These are phyloP conservation scores for Pocillopora meandrina DNA, from an alignment of 92 coral and sea anemone species.

Conservation along the genomic window DNA sequence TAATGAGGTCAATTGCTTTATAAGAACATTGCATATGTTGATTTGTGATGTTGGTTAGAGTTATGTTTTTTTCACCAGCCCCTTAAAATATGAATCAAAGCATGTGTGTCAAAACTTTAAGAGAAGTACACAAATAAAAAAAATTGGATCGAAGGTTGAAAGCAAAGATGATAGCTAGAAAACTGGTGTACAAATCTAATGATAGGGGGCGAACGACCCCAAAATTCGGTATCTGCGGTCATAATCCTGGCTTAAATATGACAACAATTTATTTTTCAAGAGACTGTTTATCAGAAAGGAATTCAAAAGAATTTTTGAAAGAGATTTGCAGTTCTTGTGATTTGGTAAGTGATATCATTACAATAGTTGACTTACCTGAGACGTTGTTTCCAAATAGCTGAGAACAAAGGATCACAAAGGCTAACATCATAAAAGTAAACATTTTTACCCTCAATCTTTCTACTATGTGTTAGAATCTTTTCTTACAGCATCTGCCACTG, in stretches of 20 bases:
- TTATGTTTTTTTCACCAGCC: not conserved
- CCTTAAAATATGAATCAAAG: not conserved
- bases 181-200: too few relatives aligned
- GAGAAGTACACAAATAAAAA: not conserved
- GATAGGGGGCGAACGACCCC: too few relatives aligned
- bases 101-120: not conserved
- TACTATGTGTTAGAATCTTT: too few relatives aligned
- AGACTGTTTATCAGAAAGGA: not conserved
- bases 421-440: not conserved
- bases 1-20: constrained; percentile 2
- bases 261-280: not conserved
- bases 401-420: not conserved
- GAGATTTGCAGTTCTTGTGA: not conserved
- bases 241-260: too few relatives aligned
- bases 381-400: not conserved
- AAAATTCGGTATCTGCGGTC: too few relatives aligned
- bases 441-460: not conserved
- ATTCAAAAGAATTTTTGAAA: not conserved
- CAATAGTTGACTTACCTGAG: constrained; percentile 12
- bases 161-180: too few relatives aligned
- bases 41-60: not conserved
- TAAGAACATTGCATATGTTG: not conserved
- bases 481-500: not conserved
- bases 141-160: not conserved
- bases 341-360: not conserved